Percentiles rank a stretch among this genome's conserved stretches.
These are phyloP conservation scores for Rutilus rutilus DNA, from an alignment of 2,113 vertebrate genomes.

Conservation along the genomic window DNA sequence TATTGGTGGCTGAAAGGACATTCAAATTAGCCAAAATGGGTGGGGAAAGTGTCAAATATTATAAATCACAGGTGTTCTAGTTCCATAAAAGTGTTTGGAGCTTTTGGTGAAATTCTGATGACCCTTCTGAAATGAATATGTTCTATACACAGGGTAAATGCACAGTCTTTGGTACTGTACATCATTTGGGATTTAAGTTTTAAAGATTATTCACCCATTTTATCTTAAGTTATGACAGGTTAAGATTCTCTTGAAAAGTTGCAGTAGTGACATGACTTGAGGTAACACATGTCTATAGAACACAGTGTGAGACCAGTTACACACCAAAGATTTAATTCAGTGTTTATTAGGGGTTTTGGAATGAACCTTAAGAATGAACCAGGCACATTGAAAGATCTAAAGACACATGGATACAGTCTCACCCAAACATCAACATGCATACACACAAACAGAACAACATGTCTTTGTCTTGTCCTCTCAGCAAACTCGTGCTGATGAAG, in stretches of 20 bases:
- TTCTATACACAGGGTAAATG: neutral
- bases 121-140: neutral
- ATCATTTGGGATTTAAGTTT: neutral
- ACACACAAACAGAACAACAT: neutral
- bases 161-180: neutral
- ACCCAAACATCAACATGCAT: neutral
- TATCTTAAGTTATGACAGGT: neutral
- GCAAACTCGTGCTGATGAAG: slow-evolving; percentile 67
- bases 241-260: neutral
- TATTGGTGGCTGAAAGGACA: neutral
- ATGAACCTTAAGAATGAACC: neutral
- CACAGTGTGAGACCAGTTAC: neutral
- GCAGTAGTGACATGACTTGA: neutral
- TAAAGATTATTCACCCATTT: neutral
- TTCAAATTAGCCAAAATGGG: neutral
- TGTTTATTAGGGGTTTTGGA: neutral
- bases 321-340: neutral
- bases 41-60: neutral
- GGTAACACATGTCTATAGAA: neutral
- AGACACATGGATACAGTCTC: slow-evolving; percentile 53
- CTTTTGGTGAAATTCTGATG: neutral
- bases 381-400: slow-evolving; percentile 8
- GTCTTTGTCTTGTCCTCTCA: slow-evolving; percentile 68
- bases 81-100: neutral
- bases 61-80: neutral